Percentiles rank a stretch among this genome's conserved stretches.
Evolutionary conservation across 2,888 invertebrate genomes (phyloP).

Genomic region (Lapara coniferarum): DNA sequence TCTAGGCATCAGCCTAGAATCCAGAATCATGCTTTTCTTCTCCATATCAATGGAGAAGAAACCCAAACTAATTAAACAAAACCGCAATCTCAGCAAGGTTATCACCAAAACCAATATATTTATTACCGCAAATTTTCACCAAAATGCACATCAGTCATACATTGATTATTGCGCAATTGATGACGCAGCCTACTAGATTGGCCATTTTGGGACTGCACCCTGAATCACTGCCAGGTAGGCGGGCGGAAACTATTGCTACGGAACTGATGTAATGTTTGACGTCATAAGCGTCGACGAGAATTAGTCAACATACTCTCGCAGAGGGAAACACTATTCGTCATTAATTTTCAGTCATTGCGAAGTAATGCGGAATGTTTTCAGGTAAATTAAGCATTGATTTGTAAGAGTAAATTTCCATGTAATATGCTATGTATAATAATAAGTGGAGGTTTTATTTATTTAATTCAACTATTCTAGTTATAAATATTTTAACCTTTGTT

Average conservation of each 20-base stretch:
- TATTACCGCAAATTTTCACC: no score
- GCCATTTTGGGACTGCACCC: slow-evolving; percentile 26
- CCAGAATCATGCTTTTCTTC: no score
- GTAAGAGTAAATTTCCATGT: not conserved
- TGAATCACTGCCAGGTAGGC: slow-evolving; percentile 27
- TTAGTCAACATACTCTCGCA: slow-evolving; percentile 1
- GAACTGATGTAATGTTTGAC: slow-evolving; percentile 8
- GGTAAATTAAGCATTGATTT: not conserved
- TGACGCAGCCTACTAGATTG: slow-evolving; percentile 16
- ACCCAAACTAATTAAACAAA: no score
- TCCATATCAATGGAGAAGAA: no score
- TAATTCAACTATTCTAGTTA: no score
- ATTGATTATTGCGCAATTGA: slow-evolving; percentile 10
- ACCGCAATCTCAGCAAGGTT: no score
- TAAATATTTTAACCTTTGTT: no score
- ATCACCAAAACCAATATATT: no score
- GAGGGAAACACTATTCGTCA: slow-evolving; percentile 26
- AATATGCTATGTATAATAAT: not conserved
- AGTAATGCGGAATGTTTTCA: slow-evolving; percentile 15
- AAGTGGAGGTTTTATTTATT: no score
- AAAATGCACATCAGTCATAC: not conserved
- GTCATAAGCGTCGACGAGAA: slow-evolving; percentile 7
- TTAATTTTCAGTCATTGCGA: slow-evolving; percentile 4
- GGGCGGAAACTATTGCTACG: slow-evolving; percentile 26
- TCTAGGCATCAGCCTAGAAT: no score